Evolutionary conservation across 2,797 vertebrate species (phyloP).

Genomic region (Diceros bicornis): DNA sequence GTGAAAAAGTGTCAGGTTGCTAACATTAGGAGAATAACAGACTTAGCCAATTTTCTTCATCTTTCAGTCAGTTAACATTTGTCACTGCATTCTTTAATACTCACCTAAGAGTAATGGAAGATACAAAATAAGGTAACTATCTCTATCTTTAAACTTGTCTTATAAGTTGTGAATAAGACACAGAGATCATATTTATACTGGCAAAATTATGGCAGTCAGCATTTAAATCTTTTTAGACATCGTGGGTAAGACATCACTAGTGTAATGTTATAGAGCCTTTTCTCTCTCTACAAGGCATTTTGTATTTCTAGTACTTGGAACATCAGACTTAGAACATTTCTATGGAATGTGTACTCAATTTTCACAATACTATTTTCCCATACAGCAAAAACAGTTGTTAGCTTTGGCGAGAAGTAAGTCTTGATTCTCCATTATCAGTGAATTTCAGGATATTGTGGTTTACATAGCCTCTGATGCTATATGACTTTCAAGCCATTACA

Average conservation of each 20-base stretch:
- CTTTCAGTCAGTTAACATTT: not conserved
- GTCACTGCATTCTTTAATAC: not conserved
- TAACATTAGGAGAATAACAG: not conserved
- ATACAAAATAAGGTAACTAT: not conserved
- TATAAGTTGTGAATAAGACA: not conserved
- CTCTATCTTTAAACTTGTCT: not conserved
- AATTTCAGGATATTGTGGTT: not conserved
- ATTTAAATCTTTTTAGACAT: not conserved
- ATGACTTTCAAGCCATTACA: not conserved
- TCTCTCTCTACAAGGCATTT: not conserved
- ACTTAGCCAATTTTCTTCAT: not conserved
- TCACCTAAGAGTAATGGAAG: not conserved
- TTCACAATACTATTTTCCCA: not conserved
- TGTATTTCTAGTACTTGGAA: not conserved
- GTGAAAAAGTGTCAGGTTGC: not conserved
- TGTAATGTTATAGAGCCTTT: not conserved
- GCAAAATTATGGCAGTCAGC: too few relatives aligned
- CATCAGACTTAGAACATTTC: not conserved
- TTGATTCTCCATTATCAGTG: not conserved
- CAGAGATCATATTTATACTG: not conserved
- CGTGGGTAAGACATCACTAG: not conserved
- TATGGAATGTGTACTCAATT: not conserved
- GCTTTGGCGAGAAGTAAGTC: not conserved
- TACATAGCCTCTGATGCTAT: not conserved
- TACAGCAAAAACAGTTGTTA: not conserved